These are phyloP conservation scores for Lerema accius DNA, from an alignment of 1,140 invertebrate genomes.

Conservation along the genomic window DNA sequence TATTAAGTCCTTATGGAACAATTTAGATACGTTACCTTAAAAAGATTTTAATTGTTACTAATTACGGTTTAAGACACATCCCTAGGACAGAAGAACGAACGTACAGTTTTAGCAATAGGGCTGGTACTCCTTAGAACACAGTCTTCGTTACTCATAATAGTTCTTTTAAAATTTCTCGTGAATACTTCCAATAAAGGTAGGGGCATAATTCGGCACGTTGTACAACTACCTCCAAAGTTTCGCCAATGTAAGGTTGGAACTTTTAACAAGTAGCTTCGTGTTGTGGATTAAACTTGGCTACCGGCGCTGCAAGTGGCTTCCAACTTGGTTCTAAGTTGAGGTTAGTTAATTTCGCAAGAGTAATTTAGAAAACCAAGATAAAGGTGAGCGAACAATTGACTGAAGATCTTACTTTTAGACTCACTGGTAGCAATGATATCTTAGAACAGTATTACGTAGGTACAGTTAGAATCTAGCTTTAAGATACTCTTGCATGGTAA, in stretches of 20 bases:
- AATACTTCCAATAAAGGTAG: too few species aligned
- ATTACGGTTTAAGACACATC: too few species aligned
- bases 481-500: too few species aligned
- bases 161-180: too few species aligned
- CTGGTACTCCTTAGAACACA: too few species aligned
- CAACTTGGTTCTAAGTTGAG: slow-evolving; percentile 10
- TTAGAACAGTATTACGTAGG: not conserved
- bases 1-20: too few species aligned
- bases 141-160: too few species aligned
- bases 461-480: not conserved
- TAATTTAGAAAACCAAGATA: slow-evolving; percentile 11
- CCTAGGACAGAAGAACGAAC: too few species aligned
- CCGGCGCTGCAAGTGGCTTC: slow-evolving; percentile 6
- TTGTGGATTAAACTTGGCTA: slow-evolving; percentile 12
- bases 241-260: not conserved
- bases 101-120: too few species aligned
- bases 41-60: too few species aligned
- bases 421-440: not conserved
- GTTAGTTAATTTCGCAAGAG: slow-evolving; percentile 6
- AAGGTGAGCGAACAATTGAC: not conserved
- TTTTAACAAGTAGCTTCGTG: slow-evolving; percentile 16
- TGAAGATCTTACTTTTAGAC: not conserved
- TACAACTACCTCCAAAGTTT: not conserved
- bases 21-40: too few species aligned
- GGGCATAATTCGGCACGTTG: slow-evolving; percentile 8